phyloP scores from a whole-genome alignment of 2,113 vertebrate genomes.

The Atractosteus spatula region DNA sequence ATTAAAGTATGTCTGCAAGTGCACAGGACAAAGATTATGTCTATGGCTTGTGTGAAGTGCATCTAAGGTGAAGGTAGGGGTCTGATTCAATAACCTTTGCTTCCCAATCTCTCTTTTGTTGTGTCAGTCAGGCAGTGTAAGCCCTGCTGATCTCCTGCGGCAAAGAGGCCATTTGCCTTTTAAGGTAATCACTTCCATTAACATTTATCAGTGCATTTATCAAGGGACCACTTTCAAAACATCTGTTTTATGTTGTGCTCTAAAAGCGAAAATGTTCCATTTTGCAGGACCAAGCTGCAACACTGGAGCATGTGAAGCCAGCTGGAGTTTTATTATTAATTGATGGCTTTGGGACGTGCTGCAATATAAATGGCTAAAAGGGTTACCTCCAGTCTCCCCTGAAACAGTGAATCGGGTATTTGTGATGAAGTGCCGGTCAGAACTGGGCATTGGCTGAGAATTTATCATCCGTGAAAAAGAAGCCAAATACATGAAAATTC shows the following conservation, averaged over 20 bases:
- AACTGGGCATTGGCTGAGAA: not conserved
- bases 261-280: constrained; percentile 55
- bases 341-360: constrained; percentile 49
- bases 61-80: constrained; percentile 32
- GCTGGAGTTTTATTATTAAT: constrained; percentile 46
- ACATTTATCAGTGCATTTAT: constrained; percentile 60
- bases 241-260: constrained; percentile 58
- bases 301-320: constrained; percentile 21
- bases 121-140: constrained; percentile 20
- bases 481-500: constrained; percentile 26
- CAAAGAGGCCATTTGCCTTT: constrained; percentile 58
- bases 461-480: constrained; percentile 20
- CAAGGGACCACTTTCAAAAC: constrained; percentile 61
- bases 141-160: constrained; percentile 38
- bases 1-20: no score
- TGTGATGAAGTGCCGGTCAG: not conserved
- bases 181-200: constrained; percentile 68
- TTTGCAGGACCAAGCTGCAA: constrained; percentile 30
- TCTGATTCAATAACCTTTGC: constrained; percentile 34
- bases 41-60: constrained; percentile 25
- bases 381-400: constrained; percentile 34
- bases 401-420: constrained; percentile 26
- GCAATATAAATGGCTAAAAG: constrained; percentile 45
- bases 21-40: not conserved
- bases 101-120: constrained; percentile 15